phyloP scores from a whole-genome alignment of 1,140 invertebrate species.

The Drosophila persimilis region DNA sequence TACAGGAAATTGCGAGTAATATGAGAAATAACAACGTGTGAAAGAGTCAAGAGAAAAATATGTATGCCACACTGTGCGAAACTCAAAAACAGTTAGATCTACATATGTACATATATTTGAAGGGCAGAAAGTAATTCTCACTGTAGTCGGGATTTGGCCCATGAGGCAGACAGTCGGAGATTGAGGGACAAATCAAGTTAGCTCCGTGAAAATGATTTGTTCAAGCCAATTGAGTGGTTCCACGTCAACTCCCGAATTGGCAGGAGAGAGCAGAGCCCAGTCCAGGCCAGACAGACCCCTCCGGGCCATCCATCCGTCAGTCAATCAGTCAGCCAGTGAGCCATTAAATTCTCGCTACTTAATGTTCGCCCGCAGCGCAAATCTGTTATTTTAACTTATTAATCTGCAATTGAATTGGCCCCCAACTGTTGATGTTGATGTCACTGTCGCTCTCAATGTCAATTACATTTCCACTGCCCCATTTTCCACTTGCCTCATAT shows the following conservation, averaged over 20 bases:
- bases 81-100: too few species aligned
- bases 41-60: background rate
- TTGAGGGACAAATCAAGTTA: constrained; percentile 31
- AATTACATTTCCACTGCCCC: constrained; percentile 20
- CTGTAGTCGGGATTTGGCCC: background rate
- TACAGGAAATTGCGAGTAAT: constrained; percentile 31
- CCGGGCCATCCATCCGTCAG: background rate
- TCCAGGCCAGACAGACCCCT: constrained; percentile 20
- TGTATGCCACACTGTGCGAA: background rate
- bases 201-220: constrained; percentile 30
- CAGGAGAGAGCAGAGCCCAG: background rate
- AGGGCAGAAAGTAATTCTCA: background rate
- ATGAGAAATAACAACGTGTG: background rate
- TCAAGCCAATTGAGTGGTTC: constrained; percentile 6
- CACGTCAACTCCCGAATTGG: background rate
- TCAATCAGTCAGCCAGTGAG: constrained; percentile 17
- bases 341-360: constrained; percentile 50
- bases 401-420: constrained; percentile 67
- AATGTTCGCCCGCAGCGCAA: constrained; percentile 28
- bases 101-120: too few species aligned
- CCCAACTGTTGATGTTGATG: constrained; percentile 4
- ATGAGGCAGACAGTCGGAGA: constrained; percentile 22
- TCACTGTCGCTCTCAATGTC: constrained; percentile 48
- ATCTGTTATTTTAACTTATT: constrained; percentile 68
- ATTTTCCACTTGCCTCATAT: constrained; percentile 7